These are phyloP conservation scores for Pyrocoelia pectoralis DNA, from an alignment of 2,888 invertebrate species.

Conservation along the genomic window DNA sequence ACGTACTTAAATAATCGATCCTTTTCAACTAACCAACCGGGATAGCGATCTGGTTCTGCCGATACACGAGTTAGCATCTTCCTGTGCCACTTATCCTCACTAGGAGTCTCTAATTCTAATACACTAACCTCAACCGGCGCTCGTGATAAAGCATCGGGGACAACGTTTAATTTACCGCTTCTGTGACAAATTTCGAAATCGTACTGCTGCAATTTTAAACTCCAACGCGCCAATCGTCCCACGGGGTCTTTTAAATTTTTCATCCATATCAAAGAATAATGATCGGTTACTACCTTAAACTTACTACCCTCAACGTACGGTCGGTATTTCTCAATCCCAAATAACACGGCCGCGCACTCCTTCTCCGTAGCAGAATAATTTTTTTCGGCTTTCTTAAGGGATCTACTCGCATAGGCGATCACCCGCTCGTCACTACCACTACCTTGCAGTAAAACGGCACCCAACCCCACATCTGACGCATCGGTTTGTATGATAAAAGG, in stretches of 20 bases:
- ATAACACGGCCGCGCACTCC: constrained; percentile 31
- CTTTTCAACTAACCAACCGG: not conserved
- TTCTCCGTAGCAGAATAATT: constrained; percentile 29
- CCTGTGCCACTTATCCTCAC: not conserved
- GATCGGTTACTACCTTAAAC: constrained; percentile 44
- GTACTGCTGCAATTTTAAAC: constrained; percentile 23
- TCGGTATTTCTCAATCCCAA: constrained; percentile 24
- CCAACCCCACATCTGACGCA: constrained; percentile 41
- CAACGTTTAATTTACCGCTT: constrained; percentile 24
- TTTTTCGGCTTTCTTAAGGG: constrained; percentile 21
- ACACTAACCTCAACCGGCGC: not conserved
- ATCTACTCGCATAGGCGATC: constrained; percentile 25
- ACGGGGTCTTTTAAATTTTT: constrained; percentile 28
- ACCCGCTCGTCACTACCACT: constrained; percentile 15
- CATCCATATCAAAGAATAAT: constrained; percentile 37
- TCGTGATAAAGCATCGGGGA: constrained; percentile 17
- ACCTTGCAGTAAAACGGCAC: constrained; percentile 29
- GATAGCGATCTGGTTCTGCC: not conserved
- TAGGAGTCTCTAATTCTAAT: not conserved
- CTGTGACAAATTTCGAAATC: constrained; percentile 33
- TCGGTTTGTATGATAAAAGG: constrained; percentile 44
- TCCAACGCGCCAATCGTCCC: constrained; percentile 40
- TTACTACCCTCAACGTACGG: constrained; percentile 25
- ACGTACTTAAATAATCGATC: not conserved
- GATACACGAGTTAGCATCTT: not conserved